Base-by-base conservation (phyloP, 2,888 invertebrate genomes). In the Serrognathus titanus region DNA sequence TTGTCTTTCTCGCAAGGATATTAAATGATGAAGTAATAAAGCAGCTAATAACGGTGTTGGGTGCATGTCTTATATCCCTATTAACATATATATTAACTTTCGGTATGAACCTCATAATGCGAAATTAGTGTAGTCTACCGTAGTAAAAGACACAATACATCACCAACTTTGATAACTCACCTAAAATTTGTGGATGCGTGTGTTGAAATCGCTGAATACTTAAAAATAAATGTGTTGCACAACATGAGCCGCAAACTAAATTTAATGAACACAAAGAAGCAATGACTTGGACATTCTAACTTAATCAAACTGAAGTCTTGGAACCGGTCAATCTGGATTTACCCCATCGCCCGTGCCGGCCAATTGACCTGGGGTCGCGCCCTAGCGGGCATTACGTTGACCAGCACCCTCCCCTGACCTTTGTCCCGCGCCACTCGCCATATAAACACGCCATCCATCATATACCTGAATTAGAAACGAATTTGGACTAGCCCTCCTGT, bases 391-490 rank as follows among this genome's bases (percentile, higher is more conserved):
- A 73, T 74, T 73, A 70, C 69, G 72, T 70, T 75, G 76, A 76
- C 77, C 75, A 73, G 72, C 75, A 73, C 75, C 75, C 76, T 75
- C 75, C 75, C 74, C 72, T 78, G 77, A 78, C 77, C 77, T 77
- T 78, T 77, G 74, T 76, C 71, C 70, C 66, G 63, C 71, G 73
- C 75, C 76, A 76, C 76, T 75, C 76, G 75, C 55, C 58, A 58
- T 58, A 58, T 58, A 55, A 54, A 58, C 58, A 58, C 58, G 43
- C 55, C 58, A 55, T 55, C 58, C 49, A 58, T 54, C 58, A 58
- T 55, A 48, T 50, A 46, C 51, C 60, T 63, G 70, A 72, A 75
- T 75, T 75, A 72, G 73, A 73, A 73, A 71, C 71, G 71, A 69
- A 73, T 72, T 66, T 65, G 68, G 64, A 60, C 63, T 58, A 62